Conservation (phyloP, 1,140 invertebrate genomes). For the Plectrocnemia conspersa region DNA sequence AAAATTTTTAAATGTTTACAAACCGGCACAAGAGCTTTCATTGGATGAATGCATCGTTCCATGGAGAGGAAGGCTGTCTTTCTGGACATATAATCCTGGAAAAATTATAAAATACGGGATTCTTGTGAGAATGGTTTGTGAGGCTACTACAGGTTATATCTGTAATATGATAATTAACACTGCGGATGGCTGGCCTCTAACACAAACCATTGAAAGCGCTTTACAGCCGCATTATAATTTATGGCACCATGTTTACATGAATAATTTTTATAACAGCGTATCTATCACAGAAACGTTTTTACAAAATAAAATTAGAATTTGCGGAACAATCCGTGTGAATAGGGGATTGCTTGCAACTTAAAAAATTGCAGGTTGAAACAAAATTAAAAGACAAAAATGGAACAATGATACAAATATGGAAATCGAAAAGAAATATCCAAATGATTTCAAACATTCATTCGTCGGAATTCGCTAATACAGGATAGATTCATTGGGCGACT, state of each 20-base stretch:
- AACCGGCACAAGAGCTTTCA: too few relatives aligned
- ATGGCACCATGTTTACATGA: slow-evolving; percentile 34
- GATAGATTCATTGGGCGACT: background rate
- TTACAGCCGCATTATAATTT: slow-evolving; percentile 11
- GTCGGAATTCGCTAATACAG: background rate
- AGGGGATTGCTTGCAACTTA: background rate
- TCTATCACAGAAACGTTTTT: slow-evolving; percentile 14
- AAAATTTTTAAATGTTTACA: too few relatives aligned
- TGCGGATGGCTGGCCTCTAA: slow-evolving; percentile 18
- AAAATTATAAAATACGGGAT: too few relatives aligned
- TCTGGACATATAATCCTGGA: too few relatives aligned
- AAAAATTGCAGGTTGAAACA: background rate
- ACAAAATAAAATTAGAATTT: background rate
- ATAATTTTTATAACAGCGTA: slow-evolving; percentile 37
- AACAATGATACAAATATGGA: background rate
- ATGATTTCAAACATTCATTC: slow-evolving; percentile 1
- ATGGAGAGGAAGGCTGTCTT: too few relatives aligned
- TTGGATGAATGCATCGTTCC: too few relatives aligned
- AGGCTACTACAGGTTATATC: too few relatives aligned
- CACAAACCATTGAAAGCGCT: background rate
- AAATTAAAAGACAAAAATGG: background rate
- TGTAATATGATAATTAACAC: too few relatives aligned
- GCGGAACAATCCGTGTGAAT: background rate
- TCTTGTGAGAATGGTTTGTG: too few relatives aligned
- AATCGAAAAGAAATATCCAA: background rate